Evolutionary conservation across 2,113 vertebrate species (phyloP).

Genomic region (Charadrius vociferus): DNA sequence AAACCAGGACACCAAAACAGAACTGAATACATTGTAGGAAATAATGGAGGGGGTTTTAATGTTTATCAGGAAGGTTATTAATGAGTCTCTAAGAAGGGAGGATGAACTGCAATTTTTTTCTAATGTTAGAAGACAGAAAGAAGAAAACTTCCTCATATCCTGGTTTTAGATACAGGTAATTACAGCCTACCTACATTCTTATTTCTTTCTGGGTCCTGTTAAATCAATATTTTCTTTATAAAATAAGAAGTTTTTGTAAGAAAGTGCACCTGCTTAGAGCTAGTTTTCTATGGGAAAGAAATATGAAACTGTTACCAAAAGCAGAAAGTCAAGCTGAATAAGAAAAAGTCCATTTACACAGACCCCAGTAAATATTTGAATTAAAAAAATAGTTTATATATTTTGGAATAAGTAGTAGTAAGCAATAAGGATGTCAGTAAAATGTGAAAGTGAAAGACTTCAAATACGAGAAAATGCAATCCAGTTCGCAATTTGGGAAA

Average conservation of each 20-base stretch:
- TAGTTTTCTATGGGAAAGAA: background rate
- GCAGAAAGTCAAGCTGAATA: background rate
- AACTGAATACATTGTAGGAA: background rate
- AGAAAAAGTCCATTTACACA: background rate
- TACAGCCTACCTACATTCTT: background rate
- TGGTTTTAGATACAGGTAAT: background rate
- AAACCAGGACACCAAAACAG: background rate
- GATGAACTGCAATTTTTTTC: background rate
- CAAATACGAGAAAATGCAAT: background rate
- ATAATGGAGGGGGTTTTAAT: background rate
- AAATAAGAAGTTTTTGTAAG: background rate
- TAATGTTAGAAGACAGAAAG: background rate
- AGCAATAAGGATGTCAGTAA: background rate
- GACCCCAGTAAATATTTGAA: background rate
- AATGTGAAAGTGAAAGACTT: background rate
- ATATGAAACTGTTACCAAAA: background rate
- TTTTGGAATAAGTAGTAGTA: background rate
- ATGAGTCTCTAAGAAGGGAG: background rate
- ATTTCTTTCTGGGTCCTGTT: background rate
- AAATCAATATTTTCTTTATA: background rate
- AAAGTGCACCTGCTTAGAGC: fast-evolving
- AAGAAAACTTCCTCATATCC: background rate
- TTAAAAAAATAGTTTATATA: background rate
- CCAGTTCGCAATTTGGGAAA: background rate
- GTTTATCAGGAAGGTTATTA: background rate